Percentiles rank a stretch among this genome's conserved stretches.
Conservation (phyloP, 2,888 invertebrate species). For the Stenchaetothrips biformis region DNA sequence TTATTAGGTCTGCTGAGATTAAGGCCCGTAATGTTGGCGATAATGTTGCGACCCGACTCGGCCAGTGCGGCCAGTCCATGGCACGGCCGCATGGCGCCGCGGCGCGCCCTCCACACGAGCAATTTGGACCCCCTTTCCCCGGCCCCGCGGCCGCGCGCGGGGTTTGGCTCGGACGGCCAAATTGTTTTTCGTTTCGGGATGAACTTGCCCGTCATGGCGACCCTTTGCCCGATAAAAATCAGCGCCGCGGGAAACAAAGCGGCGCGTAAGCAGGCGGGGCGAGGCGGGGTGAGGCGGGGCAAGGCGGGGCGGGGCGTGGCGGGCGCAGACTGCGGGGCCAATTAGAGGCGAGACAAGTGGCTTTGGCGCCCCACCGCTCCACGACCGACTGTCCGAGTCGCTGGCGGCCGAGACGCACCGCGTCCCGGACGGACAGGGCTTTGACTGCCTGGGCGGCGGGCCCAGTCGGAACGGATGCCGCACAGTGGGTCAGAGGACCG, state of each 20-base stretch:
- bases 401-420: not conserved
- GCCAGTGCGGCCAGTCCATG: not conserved
- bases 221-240: not conserved
- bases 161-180: not conserved
- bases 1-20: slow-evolving; percentile 21
- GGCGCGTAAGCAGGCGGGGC: not conserved
- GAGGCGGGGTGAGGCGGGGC: not conserved
- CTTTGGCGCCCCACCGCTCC: not conserved
- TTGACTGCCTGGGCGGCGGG: not conserved
- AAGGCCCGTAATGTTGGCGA: slow-evolving; percentile 14
- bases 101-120: not conserved
- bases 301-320: not conserved
- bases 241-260: not conserved
- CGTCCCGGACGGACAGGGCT: not conserved
- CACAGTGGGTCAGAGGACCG: too few species aligned
- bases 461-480: not conserved
- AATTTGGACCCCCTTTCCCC: not conserved
- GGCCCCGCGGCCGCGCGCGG: not conserved
- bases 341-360: not conserved
- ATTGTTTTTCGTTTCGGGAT: not conserved
- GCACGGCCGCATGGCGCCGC: not conserved
- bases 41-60: not conserved
- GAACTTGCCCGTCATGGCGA: not conserved
- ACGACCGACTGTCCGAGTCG: too few species aligned
- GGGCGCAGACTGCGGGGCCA: not conserved